Evolutionary conservation across 2,888 invertebrate genomes (phyloP).

Genomic region (Dyspetes luteomarginatus): DNA sequence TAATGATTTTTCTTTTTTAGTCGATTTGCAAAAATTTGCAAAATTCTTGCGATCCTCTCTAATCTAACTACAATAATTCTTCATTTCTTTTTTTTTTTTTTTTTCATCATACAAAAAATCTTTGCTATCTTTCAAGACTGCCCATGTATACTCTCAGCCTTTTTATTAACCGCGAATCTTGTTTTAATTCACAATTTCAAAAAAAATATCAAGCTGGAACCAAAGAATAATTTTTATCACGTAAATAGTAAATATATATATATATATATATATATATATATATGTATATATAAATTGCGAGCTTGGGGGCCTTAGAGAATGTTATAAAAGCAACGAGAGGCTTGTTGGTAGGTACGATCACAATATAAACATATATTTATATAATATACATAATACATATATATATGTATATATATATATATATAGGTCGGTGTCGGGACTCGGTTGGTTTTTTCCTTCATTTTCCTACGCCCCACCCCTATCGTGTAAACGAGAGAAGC

Average conservation of each 20-base stretch:
- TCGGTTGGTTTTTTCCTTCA: constrained; percentile 62
- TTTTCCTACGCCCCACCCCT: constrained; percentile 58
- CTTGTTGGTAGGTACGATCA: background rate
- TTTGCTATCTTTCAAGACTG: constrained; percentile 43
- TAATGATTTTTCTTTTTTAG: too few relatives aligned
- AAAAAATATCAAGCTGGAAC: too few relatives aligned
- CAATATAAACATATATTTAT: background rate
- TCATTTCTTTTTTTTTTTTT: background rate
- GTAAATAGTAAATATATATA: background rate
- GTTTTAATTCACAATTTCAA: too few relatives aligned
- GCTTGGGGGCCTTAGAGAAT: background rate
- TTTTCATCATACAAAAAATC: too few relatives aligned
- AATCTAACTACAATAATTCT: constrained; percentile 2
- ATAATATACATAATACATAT: background rate
- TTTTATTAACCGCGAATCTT: constrained; percentile 6
- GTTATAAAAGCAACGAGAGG: background rate
- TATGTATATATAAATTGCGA: constrained; percentile 3
- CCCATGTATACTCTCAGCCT: constrained; percentile 63
- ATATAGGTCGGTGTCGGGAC: constrained; percentile 61
- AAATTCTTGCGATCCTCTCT: constrained; percentile 1
- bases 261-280: background rate
- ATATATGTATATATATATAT: constrained; percentile 7
- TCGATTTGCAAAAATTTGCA: too few relatives aligned
- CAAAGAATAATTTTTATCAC: background rate
- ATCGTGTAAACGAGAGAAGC: constrained; percentile 37